Percentiles rank a stretch among this genome's conserved stretches.
Conservation (phyloP, 2,888 invertebrate species). For the Chouioia cunea region DNA sequence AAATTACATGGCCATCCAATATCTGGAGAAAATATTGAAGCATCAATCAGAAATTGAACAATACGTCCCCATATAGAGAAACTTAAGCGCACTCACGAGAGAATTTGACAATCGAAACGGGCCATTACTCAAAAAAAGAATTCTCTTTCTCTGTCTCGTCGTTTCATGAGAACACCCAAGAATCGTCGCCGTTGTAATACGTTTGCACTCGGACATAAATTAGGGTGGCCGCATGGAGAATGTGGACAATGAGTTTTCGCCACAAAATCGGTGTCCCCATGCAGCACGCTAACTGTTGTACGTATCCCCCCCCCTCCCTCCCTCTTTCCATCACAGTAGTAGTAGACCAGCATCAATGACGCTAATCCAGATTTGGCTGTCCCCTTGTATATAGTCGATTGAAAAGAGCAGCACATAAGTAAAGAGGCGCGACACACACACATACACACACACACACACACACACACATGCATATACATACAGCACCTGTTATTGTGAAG, state of each 20-base stretch:
- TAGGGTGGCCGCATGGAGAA: slow-evolving; percentile 20
- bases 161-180: slow-evolving; percentile 19
- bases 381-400: slow-evolving; percentile 2
- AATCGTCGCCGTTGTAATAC: slow-evolving; percentile 28
- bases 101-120: not conserved
- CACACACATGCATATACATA: slow-evolving; percentile 3
- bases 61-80: too few relatives aligned
- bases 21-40: too few relatives aligned
- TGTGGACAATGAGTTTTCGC: not conserved
- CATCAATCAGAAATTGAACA: too few relatives aligned
- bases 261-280: slow-evolving; percentile 21
- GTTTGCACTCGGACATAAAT: slow-evolving; percentile 36
- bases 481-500: slow-evolving; percentile 35
- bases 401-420: slow-evolving; percentile 36
- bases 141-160: slow-evolving; percentile 15
- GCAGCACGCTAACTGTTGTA: not conserved
- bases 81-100: not conserved
- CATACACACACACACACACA: not conserved
- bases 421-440: slow-evolving; percentile 11
- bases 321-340: too few relatives aligned
- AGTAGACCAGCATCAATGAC: slow-evolving; percentile 37
- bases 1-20: too few relatives aligned
- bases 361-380: slow-evolving; percentile 35
- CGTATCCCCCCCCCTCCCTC: too few relatives aligned
- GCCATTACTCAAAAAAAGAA: slow-evolving; percentile 19